Percentiles rank a stretch among this genome's conserved stretches.
phyloP scores from a whole-genome alignment of 2,113 vertebrate genomes.

The Panurus biarmicus region DNA sequence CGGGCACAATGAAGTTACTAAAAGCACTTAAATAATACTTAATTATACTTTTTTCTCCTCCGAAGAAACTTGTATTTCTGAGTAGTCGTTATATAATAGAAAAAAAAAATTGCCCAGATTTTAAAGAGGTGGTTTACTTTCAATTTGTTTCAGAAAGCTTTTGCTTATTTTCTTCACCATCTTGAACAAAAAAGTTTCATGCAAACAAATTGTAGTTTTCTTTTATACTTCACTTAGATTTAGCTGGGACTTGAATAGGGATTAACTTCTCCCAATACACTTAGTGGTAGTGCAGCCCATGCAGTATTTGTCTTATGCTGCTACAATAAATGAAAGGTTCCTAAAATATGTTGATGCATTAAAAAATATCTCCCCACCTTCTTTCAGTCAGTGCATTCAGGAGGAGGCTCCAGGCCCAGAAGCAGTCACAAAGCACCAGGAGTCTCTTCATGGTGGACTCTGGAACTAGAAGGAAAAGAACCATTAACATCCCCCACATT shows the following conservation, averaged over 20 bases:
- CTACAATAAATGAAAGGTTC: conserved; percentile 26
- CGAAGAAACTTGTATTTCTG: background rate
- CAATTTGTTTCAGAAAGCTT: background rate
- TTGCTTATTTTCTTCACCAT: background rate
- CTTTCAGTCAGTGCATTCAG: conserved; percentile 77
- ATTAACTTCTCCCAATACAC: conserved; percentile 54
- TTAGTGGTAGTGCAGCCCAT: conserved; percentile 47
- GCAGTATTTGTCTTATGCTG: conserved; percentile 9
- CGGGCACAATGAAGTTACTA: background rate
- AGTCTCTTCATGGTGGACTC: conserved; percentile 82
- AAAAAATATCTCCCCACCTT: conserved; percentile 79
- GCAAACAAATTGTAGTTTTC: conserved; percentile 32
- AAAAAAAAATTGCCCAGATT: background rate
- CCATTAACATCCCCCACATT: conserved; percentile 9
- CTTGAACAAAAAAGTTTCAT: background rate
- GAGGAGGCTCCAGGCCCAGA: conserved; percentile 86
- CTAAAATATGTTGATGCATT: conserved; percentile 27
- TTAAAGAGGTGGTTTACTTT: background rate
- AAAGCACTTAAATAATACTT: background rate
- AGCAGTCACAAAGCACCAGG: conserved; percentile 73
- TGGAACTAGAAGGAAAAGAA: conserved; percentile 74
- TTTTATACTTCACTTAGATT: conserved; percentile 45
- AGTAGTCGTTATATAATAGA: background rate
- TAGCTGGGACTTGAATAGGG: conserved; percentile 48
- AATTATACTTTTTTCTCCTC: background rate